Evolutionary conservation across 2,113 vertebrate species (phyloP).

Genomic region (Aspiorhynchus laticeps): DNA sequence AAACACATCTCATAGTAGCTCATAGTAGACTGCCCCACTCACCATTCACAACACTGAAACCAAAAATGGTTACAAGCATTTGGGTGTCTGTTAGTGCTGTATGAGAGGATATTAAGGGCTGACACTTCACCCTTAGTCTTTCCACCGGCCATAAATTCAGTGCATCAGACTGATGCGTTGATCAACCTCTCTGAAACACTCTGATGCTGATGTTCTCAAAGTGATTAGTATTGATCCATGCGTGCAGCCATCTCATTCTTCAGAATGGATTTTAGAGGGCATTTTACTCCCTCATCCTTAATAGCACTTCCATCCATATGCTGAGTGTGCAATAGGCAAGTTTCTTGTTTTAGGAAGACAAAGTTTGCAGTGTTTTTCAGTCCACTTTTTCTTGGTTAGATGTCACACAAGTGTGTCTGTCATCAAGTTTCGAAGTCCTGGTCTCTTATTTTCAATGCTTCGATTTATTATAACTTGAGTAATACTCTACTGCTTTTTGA

Average conservation of each 20-base stretch:
- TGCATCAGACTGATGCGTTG: conserved; percentile 21
- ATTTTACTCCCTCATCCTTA: not conserved
- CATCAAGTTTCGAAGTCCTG: not conserved
- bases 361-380: not conserved
- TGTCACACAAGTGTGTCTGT: not conserved
- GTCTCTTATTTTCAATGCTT: not conserved
- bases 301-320: not conserved
- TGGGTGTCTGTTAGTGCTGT: not conserved
- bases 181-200: no score
- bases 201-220: conserved; percentile 38
- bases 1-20: not conserved
- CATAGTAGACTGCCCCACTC: not conserved
- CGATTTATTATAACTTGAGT: not conserved
- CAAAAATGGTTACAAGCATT: not conserved
- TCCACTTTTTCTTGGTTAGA: not conserved
- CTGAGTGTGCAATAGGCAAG: conserved; percentile 25
- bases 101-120: not conserved
- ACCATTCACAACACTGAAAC: not conserved
- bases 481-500: not conserved
- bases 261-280: conserved; percentile 27
- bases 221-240: conserved; percentile 38
- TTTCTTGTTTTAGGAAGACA: not conserved
- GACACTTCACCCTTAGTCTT: not conserved
- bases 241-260: conserved; percentile 17
- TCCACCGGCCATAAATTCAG: conserved; percentile 11